phyloP scores from a whole-genome alignment of 2,113 vertebrate species.

The Oryzias melastigma region DNA sequence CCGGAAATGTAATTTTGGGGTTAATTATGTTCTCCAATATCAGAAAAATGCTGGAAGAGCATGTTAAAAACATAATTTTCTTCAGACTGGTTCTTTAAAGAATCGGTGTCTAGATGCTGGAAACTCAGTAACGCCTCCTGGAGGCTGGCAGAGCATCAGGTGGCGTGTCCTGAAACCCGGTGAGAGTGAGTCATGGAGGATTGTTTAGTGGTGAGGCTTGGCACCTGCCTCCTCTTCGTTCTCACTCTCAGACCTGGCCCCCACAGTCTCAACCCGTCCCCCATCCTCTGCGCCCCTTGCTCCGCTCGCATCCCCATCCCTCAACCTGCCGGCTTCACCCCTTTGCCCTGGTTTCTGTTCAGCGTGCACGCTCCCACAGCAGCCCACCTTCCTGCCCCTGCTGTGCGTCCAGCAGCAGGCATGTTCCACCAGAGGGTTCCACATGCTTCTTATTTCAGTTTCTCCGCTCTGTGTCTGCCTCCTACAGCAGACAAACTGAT shows the following conservation, averaged over 20 bases:
- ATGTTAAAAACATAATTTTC: too few relatives aligned
- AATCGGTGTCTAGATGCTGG: too few relatives aligned
- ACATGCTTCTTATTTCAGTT: slow-evolving; percentile 29
- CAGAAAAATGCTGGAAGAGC: too few relatives aligned
- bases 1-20: too few relatives aligned
- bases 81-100: too few relatives aligned
- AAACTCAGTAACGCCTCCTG: too few relatives aligned
- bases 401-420: slow-evolving; percentile 22
- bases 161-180: neutral
- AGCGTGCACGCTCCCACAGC: slow-evolving; percentile 1
- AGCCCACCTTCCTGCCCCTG: slow-evolving; percentile 36
- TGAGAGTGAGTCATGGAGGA: slow-evolving; percentile 60
- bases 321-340: neutral
- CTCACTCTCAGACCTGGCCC: slow-evolving; percentile 39
- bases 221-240: slow-evolving; percentile 55
- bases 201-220: slow-evolving; percentile 31
- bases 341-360: neutral
- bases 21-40: too few relatives aligned
- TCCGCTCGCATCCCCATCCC: neutral
- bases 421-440: slow-evolving; percentile 43
- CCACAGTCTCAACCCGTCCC: neutral
- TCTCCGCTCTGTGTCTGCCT: slow-evolving; percentile 41
- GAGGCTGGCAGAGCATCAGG: neutral
- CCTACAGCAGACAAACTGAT: slow-evolving; percentile 26
- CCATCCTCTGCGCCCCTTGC: neutral